Base-by-base conservation (phyloP, 2,797 vertebrate species). In the Oreortyx pictus region DNA sequence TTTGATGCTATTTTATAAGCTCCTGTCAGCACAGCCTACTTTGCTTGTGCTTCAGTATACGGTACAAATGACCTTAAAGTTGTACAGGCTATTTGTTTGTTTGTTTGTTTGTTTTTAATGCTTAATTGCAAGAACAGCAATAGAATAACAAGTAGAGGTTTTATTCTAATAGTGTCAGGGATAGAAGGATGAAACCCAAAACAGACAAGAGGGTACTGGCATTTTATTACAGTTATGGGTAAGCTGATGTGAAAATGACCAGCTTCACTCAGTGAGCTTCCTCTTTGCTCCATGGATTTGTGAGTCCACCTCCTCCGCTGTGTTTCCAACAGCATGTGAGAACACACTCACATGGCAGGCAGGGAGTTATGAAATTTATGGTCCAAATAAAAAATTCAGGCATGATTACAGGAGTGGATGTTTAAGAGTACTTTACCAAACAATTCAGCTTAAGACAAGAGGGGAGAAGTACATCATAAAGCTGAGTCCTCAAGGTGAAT, bases 21-120 rank as follows among this genome's bases (percentile, higher is more conserved):
- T 93, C 76, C 61, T 60, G 72, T 92, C 95, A 96, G 74, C 72
- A 89, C 16, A 93, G 76, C 75, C 92, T 90, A 78, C 93, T 82
- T 89, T 70, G 68, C 62, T 86, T 43, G 86, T 25, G 33, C 75
- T 90, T 31, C 56, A 88, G 87, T 13, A 9, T 57, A 37, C 14
- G n/a, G 41, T 15, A 47, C 59, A 72, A 77, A 29, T 57, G 57
- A 70, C 56, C 82, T 91, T 78, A 46, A n/a, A 88, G 8, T 54
- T 43, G 23, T 61, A 52, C 0, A 8, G 41, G 76, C 86, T 84
- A 92, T 88, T 80, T 50, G 37, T 50, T 50, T 27, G 14, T 27
- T 27, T 50, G 5, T 25, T 50, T 50, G 46, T 52, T 17, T 27
- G 3, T 50, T 2, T 3, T 92, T 93, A 44, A 54, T 50, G 56